phyloP scores from a whole-genome alignment of 2,888 invertebrate genomes.

The Spilosoma lubricipeda region DNA sequence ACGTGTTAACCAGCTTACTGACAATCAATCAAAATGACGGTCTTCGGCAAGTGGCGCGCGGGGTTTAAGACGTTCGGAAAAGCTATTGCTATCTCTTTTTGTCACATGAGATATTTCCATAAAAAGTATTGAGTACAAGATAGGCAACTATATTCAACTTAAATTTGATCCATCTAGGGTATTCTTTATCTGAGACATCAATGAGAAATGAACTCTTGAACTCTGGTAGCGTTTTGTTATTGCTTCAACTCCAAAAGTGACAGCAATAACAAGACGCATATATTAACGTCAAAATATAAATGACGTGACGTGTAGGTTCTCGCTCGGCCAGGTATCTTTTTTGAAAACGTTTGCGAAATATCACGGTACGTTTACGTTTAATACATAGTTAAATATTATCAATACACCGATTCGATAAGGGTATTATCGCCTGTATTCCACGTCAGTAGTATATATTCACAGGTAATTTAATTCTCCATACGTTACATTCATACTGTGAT shows the following conservation, averaged over 20 bases:
- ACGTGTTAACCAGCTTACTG: too few relatives aligned
- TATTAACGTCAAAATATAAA: conserved; percentile 55
- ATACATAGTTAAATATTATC: conserved; percentile 58
- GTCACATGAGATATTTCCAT: too few relatives aligned
- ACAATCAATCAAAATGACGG: too few relatives aligned
- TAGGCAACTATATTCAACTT: too few relatives aligned
- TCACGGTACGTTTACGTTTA: conserved; percentile 42
- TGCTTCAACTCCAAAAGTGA: background rate
- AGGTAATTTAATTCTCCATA: conserved; percentile 67
- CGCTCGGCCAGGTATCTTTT: conserved; percentile 47
- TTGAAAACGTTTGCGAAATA: conserved; percentile 66
- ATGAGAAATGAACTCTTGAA: background rate
- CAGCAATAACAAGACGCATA: conserved; percentile 43
- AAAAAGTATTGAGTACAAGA: too few relatives aligned
- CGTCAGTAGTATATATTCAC: conserved; percentile 66
- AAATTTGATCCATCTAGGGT: too few relatives aligned
- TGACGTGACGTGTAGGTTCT: conserved; percentile 68
- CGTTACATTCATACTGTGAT: conserved; percentile 40
- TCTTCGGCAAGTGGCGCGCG: too few relatives aligned
- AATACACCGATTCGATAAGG: conserved; percentile 69
- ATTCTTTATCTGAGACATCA: too few relatives aligned
- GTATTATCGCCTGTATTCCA: conserved; percentile 67
- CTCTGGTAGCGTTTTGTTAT: background rate
- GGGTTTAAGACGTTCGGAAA: too few relatives aligned
- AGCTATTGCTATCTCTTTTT: too few relatives aligned